Base-by-base conservation (phyloP, 2,888 invertebrate species). In the Tromatobia lineatoria region DNA sequence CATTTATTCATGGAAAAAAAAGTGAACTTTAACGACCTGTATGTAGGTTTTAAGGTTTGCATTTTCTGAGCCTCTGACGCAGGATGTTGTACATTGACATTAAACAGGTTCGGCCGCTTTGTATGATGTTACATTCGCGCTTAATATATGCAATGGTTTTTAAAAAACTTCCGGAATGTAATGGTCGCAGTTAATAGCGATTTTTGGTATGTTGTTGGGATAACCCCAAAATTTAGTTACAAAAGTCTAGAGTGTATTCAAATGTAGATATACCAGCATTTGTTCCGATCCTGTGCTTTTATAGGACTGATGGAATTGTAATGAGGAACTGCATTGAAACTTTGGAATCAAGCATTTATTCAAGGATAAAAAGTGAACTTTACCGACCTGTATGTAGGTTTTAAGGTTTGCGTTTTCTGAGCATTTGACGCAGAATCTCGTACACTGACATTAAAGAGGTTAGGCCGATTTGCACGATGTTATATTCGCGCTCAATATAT, bases 271-370 rank as follows among this genome's bases (percentile, higher is more conserved):
- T 38, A 38, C 18, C 38, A 18, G n/a, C 38, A 42, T 64, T 64
- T 38, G 20, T 18, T 42, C 64, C 0, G 29, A n/a, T 18, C 34
- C n/a, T 34, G 18, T 61, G 29, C 34, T 29, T 18, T 20, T 61
- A 42, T 38, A 64, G 18, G 42, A 0, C 20, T 18, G 38, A 64
- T 38, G 64, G 64, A 64, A 64, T 64, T 38, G 2, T 64, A 64
- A 64, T 64, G 38, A 64, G 64, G 64, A 18, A 11, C 38, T 38
- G 11, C 34, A 64, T 64, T 64, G 64, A 20, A 18, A 18, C 20
- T 64, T 10, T 20, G 13, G 38, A 18, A 64, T 64, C 64, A 20
- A 6, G 64, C 2, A 64, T 64, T 64, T 38, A 64, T 64, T 18
- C n/a, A 64, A 20, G 11, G 38, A 38, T 8, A 29, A 38, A 61